Percentiles rank a stretch among this genome's conserved stretches.
phyloP scores from a whole-genome alignment of 2,113 vertebrate genomes.

The Gorsachius goisagi region DNA sequence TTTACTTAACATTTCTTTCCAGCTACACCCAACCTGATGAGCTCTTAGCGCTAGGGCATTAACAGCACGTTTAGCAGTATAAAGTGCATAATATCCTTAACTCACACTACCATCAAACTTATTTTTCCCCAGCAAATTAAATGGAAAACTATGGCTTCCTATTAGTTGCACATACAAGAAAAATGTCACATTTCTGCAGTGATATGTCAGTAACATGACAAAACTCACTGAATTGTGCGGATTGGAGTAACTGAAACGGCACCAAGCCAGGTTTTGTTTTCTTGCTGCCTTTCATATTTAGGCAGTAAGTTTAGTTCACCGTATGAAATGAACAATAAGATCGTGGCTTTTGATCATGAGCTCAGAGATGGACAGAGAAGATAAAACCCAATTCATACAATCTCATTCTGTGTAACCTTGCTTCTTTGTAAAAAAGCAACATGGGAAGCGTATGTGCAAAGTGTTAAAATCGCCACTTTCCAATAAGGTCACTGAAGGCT shows the following conservation, averaged over 20 bases:
- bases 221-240: fast-evolving
- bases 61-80: background rate
- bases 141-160: background rate
- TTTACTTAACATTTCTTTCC: background rate
- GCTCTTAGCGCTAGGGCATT: background rate
- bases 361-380: background rate
- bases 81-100: background rate
- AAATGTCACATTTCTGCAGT: background rate
- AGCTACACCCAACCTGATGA: background rate
- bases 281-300: background rate
- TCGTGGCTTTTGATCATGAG: background rate
- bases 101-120: background rate
- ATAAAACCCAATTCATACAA: background rate
- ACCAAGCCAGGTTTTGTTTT: background rate
- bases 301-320: background rate
- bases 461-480: background rate
- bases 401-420: fast-evolving
- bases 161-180: background rate
- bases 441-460: fast-evolving
- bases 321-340: background rate
- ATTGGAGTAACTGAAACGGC: background rate
- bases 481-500: background rate
- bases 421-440: background rate
- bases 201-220: background rate
- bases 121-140: background rate